These are phyloP conservation scores for Dichetophora obliterata DNA, from an alignment of 2,888 invertebrate genomes.

Conservation along the genomic window DNA sequence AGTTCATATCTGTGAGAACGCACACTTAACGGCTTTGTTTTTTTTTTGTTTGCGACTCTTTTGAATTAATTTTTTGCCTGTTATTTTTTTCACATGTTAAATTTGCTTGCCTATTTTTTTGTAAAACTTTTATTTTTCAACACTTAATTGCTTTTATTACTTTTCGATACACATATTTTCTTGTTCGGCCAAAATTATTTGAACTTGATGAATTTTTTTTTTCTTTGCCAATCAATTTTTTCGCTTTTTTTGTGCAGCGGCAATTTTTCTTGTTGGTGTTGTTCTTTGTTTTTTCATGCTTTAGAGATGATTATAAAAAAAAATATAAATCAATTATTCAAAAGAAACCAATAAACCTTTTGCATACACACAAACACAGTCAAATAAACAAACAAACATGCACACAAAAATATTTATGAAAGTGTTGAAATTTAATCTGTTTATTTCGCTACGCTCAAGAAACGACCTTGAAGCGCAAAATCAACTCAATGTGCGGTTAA, in stretches of 20 bases:
- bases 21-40: background rate
- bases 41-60: constrained; percentile 5
- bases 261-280: background rate
- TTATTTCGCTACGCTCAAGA: background rate
- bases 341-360: background rate
- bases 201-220: constrained; percentile 4
- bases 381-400: background rate
- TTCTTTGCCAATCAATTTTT: background rate
- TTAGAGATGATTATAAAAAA: background rate
- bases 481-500: background rate
- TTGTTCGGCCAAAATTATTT: background rate
- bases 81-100: background rate
- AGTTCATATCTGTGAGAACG: background rate
- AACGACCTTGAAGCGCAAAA: constrained; percentile 24
- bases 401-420: background rate
- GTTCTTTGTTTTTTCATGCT: background rate
- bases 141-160: background rate
- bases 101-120: background rate
- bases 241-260: background rate
- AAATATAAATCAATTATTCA: background rate
- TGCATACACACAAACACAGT: background rate
- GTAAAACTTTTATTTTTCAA: background rate
- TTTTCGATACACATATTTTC: background rate
- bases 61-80: background rate
- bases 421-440: constrained; percentile 32